Percentiles rank a stretch among this genome's conserved stretches.
Evolutionary conservation across 2,113 vertebrate species (phyloP).

Genomic region (Pan paniscus): DNA sequence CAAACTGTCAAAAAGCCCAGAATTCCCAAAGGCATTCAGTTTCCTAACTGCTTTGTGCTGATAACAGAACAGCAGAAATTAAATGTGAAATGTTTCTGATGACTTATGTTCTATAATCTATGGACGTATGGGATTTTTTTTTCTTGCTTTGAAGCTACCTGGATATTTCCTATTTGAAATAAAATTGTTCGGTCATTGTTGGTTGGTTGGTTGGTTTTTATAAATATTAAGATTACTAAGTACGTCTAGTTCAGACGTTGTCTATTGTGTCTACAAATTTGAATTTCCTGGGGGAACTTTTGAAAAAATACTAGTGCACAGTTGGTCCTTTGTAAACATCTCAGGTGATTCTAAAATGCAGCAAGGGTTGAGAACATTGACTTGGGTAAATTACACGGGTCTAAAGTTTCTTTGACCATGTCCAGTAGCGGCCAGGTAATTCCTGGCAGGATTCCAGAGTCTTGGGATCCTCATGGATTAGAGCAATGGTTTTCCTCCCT

Average conservation of each 20-base stretch:
- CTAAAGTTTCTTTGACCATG: background rate
- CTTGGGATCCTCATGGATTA: background rate
- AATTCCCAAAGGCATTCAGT: background rate
- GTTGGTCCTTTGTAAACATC: background rate
- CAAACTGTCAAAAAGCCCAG: background rate
- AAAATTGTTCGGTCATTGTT: background rate
- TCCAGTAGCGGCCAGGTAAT: too few species aligned
- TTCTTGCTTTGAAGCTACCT: conserved; percentile 17
- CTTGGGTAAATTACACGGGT: background rate
- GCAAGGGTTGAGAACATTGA: background rate
- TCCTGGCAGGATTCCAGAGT: background rate
- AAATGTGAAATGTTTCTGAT: background rate
- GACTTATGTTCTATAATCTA: background rate
- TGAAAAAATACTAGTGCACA: background rate
- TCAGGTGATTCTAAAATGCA: background rate
- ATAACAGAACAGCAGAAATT: background rate
- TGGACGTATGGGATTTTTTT: background rate
- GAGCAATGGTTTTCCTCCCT: background rate
- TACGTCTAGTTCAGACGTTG: background rate
- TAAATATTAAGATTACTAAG: background rate
- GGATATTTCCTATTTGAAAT: conserved; percentile 59
- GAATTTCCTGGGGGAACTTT: background rate
- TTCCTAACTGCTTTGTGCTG: background rate
- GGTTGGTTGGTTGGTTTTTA: background rate
- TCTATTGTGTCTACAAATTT: background rate